phyloP scores from a whole-genome alignment of 2,113 vertebrate species.

The Paramisgurnus dabryanus region DNA sequence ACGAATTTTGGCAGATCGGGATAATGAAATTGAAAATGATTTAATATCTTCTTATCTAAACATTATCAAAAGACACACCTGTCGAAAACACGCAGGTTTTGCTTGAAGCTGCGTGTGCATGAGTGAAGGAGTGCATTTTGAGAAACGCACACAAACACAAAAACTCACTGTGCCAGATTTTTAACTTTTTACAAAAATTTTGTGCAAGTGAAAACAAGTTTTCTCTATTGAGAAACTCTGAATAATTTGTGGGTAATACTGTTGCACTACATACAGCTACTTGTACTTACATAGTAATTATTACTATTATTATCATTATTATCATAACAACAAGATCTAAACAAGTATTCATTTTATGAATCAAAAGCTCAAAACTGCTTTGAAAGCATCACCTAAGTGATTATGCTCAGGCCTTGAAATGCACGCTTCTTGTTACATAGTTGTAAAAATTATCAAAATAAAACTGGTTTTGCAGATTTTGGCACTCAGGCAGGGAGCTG shows the following conservation, averaged over 20 bases:
- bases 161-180: constrained; percentile 25
- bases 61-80: constrained; percentile 40
- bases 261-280: not conserved
- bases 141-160: constrained; percentile 18
- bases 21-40: not conserved
- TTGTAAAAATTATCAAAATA: constrained; percentile 58
- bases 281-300: not conserved
- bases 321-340: too few species aligned
- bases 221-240: not conserved
- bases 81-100: constrained; percentile 22
- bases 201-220: constrained; percentile 19
- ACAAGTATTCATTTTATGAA: too few species aligned
- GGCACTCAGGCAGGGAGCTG: constrained; percentile 64
- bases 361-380: too few species aligned
- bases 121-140: constrained; percentile 17
- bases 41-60: constrained; percentile 23
- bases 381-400: too few species aligned
- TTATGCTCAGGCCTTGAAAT: not conserved
- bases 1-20: constrained; percentile 11
- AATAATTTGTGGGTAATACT: not conserved
- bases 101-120: constrained; percentile 41
- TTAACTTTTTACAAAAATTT: not conserved
- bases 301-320: too few species aligned
- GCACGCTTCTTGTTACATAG: too few species aligned
- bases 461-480: constrained; percentile 55